Conservation (phyloP, 2,888 invertebrate genomes). For the Escarpia spicata region DNA sequence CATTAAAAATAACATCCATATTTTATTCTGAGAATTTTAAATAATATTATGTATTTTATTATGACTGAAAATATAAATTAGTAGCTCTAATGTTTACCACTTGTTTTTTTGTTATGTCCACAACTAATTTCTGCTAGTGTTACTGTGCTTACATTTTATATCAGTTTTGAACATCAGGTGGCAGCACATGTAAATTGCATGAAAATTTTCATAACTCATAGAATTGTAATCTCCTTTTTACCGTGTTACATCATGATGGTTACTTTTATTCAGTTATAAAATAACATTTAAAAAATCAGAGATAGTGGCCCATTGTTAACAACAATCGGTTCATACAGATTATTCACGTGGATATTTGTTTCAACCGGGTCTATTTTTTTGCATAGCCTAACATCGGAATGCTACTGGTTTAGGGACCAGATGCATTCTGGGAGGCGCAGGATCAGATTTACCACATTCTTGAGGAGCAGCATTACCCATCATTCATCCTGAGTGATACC, state of each 20-base stretch:
- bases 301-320: neutral
- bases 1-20: neutral
- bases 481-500: slow-evolving; percentile 86
- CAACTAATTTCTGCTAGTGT: neutral
- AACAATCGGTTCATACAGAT: neutral
- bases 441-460: slow-evolving; percentile 80
- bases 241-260: neutral
- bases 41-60: too few relatives aligned
- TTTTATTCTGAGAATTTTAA: too few relatives aligned
- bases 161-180: slow-evolving; percentile 17
- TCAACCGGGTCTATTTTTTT: neutral
- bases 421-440: slow-evolving; percentile 83
- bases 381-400: neutral
- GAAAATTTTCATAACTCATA: neutral
- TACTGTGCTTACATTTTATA: neutral
- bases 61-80: neutral
- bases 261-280: slow-evolving; percentile 14
- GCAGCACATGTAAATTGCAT: neutral
- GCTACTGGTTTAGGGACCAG: slow-evolving; percentile 51
- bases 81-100: neutral
- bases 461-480: slow-evolving; percentile 88
- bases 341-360: neutral
- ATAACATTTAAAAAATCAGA: neutral
- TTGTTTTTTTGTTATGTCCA: neutral
- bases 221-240: neutral